These are phyloP conservation scores for Aphidius colemani DNA, from an alignment of 2,888 invertebrate genomes.

Conservation along the genomic window DNA sequence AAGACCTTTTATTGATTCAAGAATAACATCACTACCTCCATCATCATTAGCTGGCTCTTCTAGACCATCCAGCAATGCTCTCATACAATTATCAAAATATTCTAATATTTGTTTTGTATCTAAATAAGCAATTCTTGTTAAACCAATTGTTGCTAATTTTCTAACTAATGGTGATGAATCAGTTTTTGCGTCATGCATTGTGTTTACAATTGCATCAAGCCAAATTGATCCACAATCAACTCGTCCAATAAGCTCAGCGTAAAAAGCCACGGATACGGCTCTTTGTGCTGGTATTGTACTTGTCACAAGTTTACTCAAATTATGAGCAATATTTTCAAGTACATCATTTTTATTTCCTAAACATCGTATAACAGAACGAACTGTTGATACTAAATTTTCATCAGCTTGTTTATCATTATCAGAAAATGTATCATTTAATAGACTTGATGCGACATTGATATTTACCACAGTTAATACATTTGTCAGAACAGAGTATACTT, in stretches of 20 bases:
- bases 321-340: constrained; percentile 41
- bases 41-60: constrained; percentile 48
- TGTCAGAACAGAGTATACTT: constrained; percentile 47
- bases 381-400: constrained; percentile 44
- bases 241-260: constrained; percentile 48
- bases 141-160: constrained; percentile 50
- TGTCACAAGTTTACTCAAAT: constrained; percentile 45
- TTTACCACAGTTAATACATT: constrained; percentile 44
- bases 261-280: constrained; percentile 47
- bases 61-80: constrained; percentile 50
- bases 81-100: constrained; percentile 49
- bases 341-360: constrained; percentile 36
- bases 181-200: constrained; percentile 47
- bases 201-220: constrained; percentile 52
- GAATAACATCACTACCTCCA: constrained; percentile 48
- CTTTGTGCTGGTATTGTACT: constrained; percentile 48
- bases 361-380: constrained; percentile 46
- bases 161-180: constrained; percentile 52
- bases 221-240: constrained; percentile 46
- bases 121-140: constrained; percentile 48
- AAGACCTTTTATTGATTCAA: constrained; percentile 51
- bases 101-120: constrained; percentile 46
- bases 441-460: constrained; percentile 39
- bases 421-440: constrained; percentile 44
- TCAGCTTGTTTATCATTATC: constrained; percentile 46